Evolutionary conservation across 2,113 vertebrate genomes (phyloP).

Genomic region (Dunckerocampus dactyliophorus): DNA sequence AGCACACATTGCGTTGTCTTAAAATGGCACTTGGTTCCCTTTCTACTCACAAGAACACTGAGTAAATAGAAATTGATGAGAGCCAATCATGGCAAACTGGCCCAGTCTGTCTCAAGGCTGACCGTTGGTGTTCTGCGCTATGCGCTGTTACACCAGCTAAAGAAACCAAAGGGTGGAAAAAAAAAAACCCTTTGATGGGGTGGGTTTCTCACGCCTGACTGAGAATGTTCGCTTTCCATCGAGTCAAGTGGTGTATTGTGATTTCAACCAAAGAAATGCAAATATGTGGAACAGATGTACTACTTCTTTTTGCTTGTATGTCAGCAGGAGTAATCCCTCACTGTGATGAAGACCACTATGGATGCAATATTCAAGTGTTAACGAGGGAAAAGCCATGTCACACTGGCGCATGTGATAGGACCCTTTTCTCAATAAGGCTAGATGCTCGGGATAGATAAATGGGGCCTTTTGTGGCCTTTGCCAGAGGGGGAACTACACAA

Average conservation of each 20-base stretch:
- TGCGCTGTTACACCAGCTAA: constrained; percentile 51
- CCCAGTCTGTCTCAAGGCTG: constrained; percentile 42
- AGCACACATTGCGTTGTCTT: constrained; percentile 61
- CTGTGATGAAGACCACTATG: constrained; percentile 38
- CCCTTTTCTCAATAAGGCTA: constrained; percentile 54
- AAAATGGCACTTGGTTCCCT: constrained; percentile 58
- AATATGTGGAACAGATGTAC: constrained; percentile 72
- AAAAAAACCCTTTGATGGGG: constrained; percentile 64
- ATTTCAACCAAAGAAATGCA: constrained; percentile 70
- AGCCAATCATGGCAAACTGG: constrained; percentile 38
- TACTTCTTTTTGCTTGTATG: constrained; percentile 48
- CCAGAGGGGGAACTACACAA: constrained; percentile 59
- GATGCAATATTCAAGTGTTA: constrained; percentile 58
- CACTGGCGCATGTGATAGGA: constrained; percentile 59
- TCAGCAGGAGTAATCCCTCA: constrained; percentile 58
- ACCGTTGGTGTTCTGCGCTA: constrained; percentile 62
- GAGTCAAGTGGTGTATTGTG: constrained; percentile 73
- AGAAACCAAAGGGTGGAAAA: constrained; percentile 44
- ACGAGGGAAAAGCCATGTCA: constrained; percentile 68
- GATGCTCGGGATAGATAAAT: constrained; percentile 66
- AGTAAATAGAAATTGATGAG: constrained; percentile 60
- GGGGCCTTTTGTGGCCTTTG: constrained; percentile 62
- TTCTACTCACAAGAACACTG: constrained; percentile 43
- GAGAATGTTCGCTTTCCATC: constrained; percentile 65
- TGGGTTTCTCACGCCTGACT: constrained; percentile 69